Base-by-base conservation (phyloP, 1,140 invertebrate species). In the Linepithema humile region DNA sequence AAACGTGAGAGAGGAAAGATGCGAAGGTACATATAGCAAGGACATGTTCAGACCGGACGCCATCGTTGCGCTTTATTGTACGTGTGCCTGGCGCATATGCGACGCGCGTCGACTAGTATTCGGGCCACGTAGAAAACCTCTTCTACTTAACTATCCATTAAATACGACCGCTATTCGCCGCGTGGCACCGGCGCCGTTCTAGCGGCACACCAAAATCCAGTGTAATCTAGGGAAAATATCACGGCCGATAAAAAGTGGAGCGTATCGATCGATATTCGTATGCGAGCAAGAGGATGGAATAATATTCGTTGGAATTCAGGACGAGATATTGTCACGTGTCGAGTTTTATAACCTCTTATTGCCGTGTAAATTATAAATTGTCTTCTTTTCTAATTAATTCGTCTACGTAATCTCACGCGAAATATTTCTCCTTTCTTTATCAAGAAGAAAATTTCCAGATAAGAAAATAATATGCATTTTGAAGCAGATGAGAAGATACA, bases 131-230 rank as follows among this genome's bases (percentile, higher is more conserved):
- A 93, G 88, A 83, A 90, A 91, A 92, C 87, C 92, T 80, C 48
- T 48, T 92, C 90, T 92, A 93, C 92, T 93, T 93, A 93, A 93
- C 93, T 93, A 92, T 92, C 93, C 91, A 93, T 93, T 93, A 93
- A 93, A 93, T 91, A 93, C 89, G 90, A 91, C 60, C 82, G 80
- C 70, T 69, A 70, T 85, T 60, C 84, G 69, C 67, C 57, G 57
- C 55, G 50, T 48, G 65, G 74, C 50, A 23, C 65, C 72, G 20
- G 23, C 69, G 29, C 80, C 23, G 64, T 38, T 74, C 26, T n/a
- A 45, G 3, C 40, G 26, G 55, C 32, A 17, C 26, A 45, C 50
- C 69, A 82, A 89, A 45, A 88, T 89, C 87, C 88, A 84, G 48
- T 35, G 84, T 88, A 88, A 89, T 89, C 87, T 84, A 86, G 82